Base-by-base conservation (phyloP, 2,797 vertebrate species). In the Orestias chungarensis region DNA sequence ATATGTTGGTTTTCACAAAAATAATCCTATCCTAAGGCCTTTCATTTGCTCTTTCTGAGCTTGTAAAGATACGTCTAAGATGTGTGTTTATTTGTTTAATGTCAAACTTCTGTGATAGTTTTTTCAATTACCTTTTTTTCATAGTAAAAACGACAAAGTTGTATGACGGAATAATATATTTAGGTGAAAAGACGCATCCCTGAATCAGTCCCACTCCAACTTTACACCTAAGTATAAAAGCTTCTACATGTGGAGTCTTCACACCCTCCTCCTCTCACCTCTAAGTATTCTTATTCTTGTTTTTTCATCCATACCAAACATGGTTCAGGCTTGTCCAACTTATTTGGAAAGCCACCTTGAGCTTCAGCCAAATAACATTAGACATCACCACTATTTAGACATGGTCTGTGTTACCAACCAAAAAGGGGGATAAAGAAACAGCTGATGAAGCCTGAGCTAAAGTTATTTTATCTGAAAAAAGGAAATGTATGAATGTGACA, bases 1-100 rank as follows among this genome's bases (percentile, higher is more conserved):
- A 18, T 61, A 73, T 65, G 55, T 82, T 70, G 64, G 44, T 64
- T 81, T 78, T 76, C 66, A 59, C 40, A 25, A 38, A 38, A 3
- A 61, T 1, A 40, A 72, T 70, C 18, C 46, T 47, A 27, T 79
- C 62, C 79, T 9, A 25, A 25, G 74, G 74, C 73, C 40, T 64
- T n/a, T 80, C 75, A 82, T 80, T 43, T 78, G 44, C 68, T 62
- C 25, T 62, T 55, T 57, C 23, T 5, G 46, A 1, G 1, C 43
- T 47, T 1, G 6, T 49, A 35, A 74, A 75, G 70, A 75, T 67
- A 64, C n/a, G n/a, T n/a, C n/a, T 33, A n/a, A 75, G 66, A 76
- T 46, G 54, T 65, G 18, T 12, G 3, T 52, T n/a, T n/a, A 25
- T 62, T 62, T 62, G 35, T 23, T 11, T 14, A 12, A 25, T 15